Conservation (phyloP, 2,797 vertebrate species). For the Rhincodon typus region DNA sequence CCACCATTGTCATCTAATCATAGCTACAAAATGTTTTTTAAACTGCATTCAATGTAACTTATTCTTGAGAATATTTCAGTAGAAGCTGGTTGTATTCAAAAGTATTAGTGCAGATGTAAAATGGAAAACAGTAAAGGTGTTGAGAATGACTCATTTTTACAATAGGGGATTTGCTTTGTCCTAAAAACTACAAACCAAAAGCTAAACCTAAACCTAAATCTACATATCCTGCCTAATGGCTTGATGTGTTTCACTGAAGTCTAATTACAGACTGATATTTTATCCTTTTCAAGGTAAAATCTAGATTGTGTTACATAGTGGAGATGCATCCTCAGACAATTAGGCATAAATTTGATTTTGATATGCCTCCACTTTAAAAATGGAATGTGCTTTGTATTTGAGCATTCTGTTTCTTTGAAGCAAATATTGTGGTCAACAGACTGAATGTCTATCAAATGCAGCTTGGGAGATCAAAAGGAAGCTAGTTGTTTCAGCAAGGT, state of each 20-base stretch:
- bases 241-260: neutral
- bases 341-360: neutral
- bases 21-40: neutral
- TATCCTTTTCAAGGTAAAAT: neutral
- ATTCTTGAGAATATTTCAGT: neutral
- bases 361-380: neutral
- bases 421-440: slow-evolving; percentile 9
- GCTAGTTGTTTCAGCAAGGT: neutral
- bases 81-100: neutral
- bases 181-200: neutral
- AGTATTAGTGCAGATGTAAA: neutral
- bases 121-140: neutral
- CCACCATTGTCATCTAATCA: neutral
- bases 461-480: neutral
- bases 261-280: neutral
- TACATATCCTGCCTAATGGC: neutral
- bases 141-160: neutral
- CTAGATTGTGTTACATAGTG: neutral
- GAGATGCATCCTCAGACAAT: neutral
- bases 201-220: neutral
- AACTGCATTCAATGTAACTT: neutral
- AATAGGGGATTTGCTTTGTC: neutral
- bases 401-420: neutral
- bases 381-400: neutral
- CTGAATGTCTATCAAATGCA: neutral